Evolutionary conservation across 2,888 invertebrate genomes (phyloP).

Genomic region (Julus scanicus): DNA sequence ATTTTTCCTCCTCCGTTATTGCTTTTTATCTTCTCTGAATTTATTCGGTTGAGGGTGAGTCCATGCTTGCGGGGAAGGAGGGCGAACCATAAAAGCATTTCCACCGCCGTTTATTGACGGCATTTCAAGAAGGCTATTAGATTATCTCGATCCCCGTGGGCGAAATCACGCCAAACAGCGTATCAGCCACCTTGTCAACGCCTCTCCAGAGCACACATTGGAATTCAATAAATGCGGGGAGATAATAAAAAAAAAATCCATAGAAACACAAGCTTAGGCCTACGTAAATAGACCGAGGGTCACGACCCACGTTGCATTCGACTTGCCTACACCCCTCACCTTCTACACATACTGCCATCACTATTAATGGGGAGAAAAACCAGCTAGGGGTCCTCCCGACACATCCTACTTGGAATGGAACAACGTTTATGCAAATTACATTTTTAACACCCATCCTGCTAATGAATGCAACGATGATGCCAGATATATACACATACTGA

Average conservation of each 20-base stretch:
- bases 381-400: no score
- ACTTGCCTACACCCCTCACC: no score
- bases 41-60: background rate
- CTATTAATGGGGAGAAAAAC: no score
- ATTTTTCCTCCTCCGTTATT: background rate
- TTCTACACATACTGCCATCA: no score
- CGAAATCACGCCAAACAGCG: background rate
- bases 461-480: no score
- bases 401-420: no score
- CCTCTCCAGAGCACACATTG: background rate
- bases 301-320: background rate
- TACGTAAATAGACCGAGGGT: background rate
- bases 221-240: background rate
- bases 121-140: background rate
- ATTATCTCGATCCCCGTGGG: background rate
- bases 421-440: no score
- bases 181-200: background rate
- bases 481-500: no score
- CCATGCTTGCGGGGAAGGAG: background rate
- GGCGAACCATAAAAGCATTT: background rate
- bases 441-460: no score
- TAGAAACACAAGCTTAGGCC: background rate
- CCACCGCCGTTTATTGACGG: background rate
- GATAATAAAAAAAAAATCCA: background rate
- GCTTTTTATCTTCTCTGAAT: background rate